These are phyloP conservation scores for Orbicella faveolata DNA, from an alignment of 64 coral and sea anemone genomes.

Conservation along the genomic window DNA sequence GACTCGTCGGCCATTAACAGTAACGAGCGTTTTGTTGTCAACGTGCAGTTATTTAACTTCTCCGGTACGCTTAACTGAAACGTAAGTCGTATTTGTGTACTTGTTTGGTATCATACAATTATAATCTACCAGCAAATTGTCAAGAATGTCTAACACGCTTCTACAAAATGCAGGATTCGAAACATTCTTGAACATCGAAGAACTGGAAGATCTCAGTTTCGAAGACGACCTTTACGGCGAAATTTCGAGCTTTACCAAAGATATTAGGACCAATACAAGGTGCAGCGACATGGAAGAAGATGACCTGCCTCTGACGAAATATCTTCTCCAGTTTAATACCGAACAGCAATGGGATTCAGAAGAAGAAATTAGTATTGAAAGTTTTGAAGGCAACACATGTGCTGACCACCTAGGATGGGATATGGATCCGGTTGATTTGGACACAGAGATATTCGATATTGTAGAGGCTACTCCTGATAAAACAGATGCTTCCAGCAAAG, in stretches of 20 bases:
- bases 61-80: background rate
- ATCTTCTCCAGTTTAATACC: constrained; percentile 65
- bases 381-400: background rate
- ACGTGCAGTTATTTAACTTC: background rate
- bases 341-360: constrained; percentile 19
- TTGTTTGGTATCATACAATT: background rate
- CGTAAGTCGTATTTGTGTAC: background rate
- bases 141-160: constrained; percentile 20
- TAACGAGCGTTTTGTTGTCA: background rate
- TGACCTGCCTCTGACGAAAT: constrained; percentile 79
- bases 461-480: background rate
- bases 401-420: background rate
- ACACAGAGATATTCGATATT: background rate
- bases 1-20: background rate
- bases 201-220: background rate
- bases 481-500: background rate
- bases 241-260: background rate
- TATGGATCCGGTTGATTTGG: background rate
- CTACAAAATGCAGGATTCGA: constrained; percentile 23
- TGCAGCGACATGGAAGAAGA: constrained; percentile 58
- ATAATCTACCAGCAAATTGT: background rate
- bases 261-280: constrained; percentile 13
- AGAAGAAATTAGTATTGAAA: background rate
- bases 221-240: constrained; percentile 26
- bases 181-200: background rate